Conservation (phyloP, 1,140 invertebrate species). For the Drosophila nikananu region DNA sequence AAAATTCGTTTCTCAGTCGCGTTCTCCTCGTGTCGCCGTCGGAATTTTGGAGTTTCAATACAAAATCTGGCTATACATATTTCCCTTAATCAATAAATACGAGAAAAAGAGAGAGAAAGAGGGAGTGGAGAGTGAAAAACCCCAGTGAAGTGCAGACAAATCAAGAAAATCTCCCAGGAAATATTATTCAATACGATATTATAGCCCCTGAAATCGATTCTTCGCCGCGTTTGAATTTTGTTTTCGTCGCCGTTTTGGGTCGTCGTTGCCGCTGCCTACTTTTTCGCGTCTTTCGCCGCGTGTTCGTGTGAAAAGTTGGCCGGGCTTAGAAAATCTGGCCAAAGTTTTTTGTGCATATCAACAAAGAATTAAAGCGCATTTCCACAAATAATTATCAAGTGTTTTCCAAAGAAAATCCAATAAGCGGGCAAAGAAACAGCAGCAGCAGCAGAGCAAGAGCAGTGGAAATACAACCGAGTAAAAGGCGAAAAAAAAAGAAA, state of each 20-base stretch:
- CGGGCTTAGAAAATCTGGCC: slow-evolving; percentile 21
- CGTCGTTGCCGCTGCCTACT: slow-evolving; percentile 16
- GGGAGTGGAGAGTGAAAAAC: slow-evolving; percentile 19
- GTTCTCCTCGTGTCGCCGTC: slow-evolving; percentile 60
- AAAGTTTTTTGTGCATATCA: slow-evolving; percentile 44
- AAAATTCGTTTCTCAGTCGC: slow-evolving; percentile 51
- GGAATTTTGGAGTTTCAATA: slow-evolving; percentile 30
- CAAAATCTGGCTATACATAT: slow-evolving; percentile 33
- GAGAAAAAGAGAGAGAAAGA: slow-evolving; percentile 7
- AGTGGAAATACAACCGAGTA: slow-evolving; percentile 49
- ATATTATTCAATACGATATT: slow-evolving; percentile 15
- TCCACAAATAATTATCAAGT: slow-evolving; percentile 22
- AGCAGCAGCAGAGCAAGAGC: slow-evolving; percentile 54
- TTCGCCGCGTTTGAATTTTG: slow-evolving; percentile 70
- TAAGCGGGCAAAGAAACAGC: slow-evolving; percentile 57
- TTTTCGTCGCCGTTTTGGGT: slow-evolving; percentile 47
- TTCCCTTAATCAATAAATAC: slow-evolving; percentile 18
- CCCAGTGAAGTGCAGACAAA: slow-evolving; percentile 54
- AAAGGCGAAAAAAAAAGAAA: slow-evolving; percentile 67
- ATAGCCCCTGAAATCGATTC: slow-evolving; percentile 21
- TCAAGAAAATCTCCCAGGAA: slow-evolving; percentile 6
- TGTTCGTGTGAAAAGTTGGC: slow-evolving; percentile 26
- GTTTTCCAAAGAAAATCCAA: slow-evolving; percentile 33
- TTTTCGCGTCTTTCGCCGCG: slow-evolving; percentile 37
- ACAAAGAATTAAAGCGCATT: slow-evolving; percentile 50